phyloP scores from a whole-genome alignment of 2,888 invertebrate genomes.

The Drosophila anceps region DNA sequence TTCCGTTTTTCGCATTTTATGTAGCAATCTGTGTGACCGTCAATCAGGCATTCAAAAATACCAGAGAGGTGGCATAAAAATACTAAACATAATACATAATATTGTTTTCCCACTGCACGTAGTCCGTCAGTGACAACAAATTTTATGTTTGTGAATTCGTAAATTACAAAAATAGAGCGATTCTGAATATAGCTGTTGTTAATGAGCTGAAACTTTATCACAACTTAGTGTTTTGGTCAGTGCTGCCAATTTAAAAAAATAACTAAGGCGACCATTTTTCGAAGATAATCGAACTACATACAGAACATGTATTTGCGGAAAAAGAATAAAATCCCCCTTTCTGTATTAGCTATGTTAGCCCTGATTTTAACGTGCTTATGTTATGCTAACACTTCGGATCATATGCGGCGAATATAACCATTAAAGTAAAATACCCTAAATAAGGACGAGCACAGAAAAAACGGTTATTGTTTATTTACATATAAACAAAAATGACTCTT shows the following conservation, averaged over 20 bases:
- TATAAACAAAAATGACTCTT: not conserved
- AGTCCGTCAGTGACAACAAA: not conserved
- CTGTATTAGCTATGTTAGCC: not conserved
- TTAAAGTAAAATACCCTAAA: slow-evolving; percentile 1
- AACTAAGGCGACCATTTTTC: not conserved
- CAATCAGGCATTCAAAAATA: slow-evolving; percentile 18
- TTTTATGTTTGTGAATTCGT: not conserved
- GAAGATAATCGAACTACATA: not conserved
- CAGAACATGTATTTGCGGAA: not conserved
- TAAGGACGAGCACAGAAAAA: not conserved
- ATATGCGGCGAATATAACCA: not conserved
- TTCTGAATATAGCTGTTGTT: not conserved
- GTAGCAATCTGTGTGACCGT: slow-evolving; percentile 49
- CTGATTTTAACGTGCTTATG: not conserved
- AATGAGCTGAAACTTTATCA: not conserved
- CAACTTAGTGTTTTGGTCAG: not conserved
- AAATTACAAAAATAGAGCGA: not conserved
- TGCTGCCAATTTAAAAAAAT: not conserved
- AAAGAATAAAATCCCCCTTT: not conserved
- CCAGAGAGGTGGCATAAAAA: slow-evolving; percentile 8
- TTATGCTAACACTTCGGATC: not conserved
- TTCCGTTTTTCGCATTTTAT: slow-evolving; percentile 67
- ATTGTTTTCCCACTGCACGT: not conserved
- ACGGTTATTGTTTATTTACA: not conserved
- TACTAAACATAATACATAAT: not conserved